Evolutionary conservation across 2,797 vertebrate species (phyloP).

Genomic region (Alfaro cultratus): DNA sequence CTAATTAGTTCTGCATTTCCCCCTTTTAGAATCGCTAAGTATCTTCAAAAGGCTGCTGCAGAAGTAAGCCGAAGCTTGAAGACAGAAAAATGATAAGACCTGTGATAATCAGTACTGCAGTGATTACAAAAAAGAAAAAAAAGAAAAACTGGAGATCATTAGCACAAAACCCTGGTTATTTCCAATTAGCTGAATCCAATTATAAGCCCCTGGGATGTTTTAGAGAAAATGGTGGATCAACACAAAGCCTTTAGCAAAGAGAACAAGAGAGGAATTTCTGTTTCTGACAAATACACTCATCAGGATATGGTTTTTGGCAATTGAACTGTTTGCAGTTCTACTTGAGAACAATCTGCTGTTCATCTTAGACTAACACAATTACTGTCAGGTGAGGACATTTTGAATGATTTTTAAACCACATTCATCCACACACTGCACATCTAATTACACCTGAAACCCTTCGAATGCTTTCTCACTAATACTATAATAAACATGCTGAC

Average conservation of each 20-base stretch:
- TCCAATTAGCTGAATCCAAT: conserved; percentile 4
- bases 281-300: not conserved
- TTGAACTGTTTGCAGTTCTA: not conserved
- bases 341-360: not conserved
- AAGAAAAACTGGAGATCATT: not conserved
- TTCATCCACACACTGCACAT: not conserved
- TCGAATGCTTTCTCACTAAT: not conserved
- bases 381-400: conserved; percentile 6
- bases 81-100: conserved; percentile 9
- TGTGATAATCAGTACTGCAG: not conserved
- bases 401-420: not conserved
- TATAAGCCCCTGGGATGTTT: conserved; percentile 3
- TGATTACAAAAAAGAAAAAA: not conserved
- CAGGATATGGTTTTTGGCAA: not conserved
- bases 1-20: not conserved
- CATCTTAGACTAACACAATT: not conserved
- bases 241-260: not conserved
- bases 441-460: not conserved
- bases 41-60: not conserved
- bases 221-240: conserved; percentile 1
- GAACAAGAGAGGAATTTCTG: not conserved
- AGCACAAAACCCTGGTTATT: not conserved
- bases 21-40: not conserved
- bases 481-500: not conserved
- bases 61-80: not conserved